Evolutionary conservation across 2,888 invertebrate genomes (phyloP), one percentile per base, ranked within the genome.

Genomic region (Agonopterix arenella): DNA sequence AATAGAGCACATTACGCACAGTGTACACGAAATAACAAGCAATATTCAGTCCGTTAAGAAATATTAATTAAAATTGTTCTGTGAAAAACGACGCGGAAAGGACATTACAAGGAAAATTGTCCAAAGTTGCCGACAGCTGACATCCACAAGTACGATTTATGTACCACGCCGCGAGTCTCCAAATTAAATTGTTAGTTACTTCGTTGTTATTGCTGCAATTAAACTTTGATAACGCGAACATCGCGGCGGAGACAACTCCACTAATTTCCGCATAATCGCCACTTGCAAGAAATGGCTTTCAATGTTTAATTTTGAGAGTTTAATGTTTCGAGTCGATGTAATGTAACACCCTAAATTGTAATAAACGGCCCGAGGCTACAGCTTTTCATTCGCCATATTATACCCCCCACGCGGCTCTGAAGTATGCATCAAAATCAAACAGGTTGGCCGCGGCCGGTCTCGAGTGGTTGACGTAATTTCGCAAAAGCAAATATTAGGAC

Each of bases 341-440:
- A 42, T 47, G 45, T 48, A 45, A 48, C 36, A 36, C 11, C 16
- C 10, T 9, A 45, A 49, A 47, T 45, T 46, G 38, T 11, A 42
- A 38, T 43, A 45, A 48, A 36, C 42, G 51, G 13, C 46, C 45
- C 49, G 38, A 49, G 49, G 42, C 45, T 37, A 45, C 38, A 44
- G 50, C 48, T 53, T 57, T 56, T 50, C 52, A 55, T 53, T 40
- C 48, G 44, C 28, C 7, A 28, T 28, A 28, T 28, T 28, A 28
- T 28, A 40, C 11, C 42, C 18, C 7, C 56, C 58, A 50, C 55
- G 40, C 52, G 57, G 59, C 58, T 56, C 76, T 86, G 81, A 83
- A 86, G 71, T 84, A 88, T 88, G 84, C 85, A 88, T 84, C 80
- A 85, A 84, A 81, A 77, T 76, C 81, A 86, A 88, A 88, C 88